phyloP scores from a whole-genome alignment of 2,113 vertebrate species.

The Lates calcarifer region DNA sequence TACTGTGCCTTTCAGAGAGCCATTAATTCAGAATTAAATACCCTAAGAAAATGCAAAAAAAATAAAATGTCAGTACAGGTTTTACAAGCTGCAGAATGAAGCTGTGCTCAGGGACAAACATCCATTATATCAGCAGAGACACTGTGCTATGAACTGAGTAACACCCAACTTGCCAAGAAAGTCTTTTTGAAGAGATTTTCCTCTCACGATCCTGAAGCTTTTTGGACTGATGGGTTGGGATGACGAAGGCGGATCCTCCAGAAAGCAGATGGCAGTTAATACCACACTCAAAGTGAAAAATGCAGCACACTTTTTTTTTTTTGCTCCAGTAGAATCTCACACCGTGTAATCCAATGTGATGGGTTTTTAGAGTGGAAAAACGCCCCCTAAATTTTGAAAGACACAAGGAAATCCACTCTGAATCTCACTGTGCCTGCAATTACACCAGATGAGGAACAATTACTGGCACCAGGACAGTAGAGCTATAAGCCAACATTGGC shows the following conservation, averaged over 20 bases:
- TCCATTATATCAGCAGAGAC: slow-evolving; percentile 31
- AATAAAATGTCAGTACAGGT: slow-evolving; percentile 7
- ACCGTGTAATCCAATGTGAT: slow-evolving; percentile 80
- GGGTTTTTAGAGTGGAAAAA: slow-evolving; percentile 75
- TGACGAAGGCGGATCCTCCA: slow-evolving; percentile 36
- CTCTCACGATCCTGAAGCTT: slow-evolving; percentile 41
- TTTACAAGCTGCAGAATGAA: slow-evolving; percentile 39
- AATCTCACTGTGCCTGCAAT: slow-evolving; percentile 66
- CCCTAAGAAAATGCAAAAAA: neutral
- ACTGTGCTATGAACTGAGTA: slow-evolving; percentile 24
- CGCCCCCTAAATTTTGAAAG: slow-evolving; percentile 73
- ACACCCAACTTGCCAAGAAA: slow-evolving; percentile 37
- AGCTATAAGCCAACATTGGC: slow-evolving; percentile 53
- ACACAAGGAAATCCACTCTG: slow-evolving; percentile 74
- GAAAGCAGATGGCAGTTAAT: slow-evolving; percentile 57
- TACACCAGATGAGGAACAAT: slow-evolving; percentile 70
- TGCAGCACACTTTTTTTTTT: slow-evolving; percentile 32
- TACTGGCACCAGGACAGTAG: slow-evolving; percentile 49
- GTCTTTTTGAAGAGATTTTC: slow-evolving; percentile 51
- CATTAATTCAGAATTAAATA: slow-evolving; percentile 11
- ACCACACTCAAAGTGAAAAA: slow-evolving; percentile 59
- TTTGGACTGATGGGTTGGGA: slow-evolving; percentile 45
- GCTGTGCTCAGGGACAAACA: slow-evolving; percentile 3
- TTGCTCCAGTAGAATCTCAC: slow-evolving; percentile 62
- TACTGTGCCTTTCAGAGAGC: slow-evolving; percentile 11